phyloP scores from a whole-genome alignment of 2,797 vertebrate species.

The Oreochromis grahami region DNA sequence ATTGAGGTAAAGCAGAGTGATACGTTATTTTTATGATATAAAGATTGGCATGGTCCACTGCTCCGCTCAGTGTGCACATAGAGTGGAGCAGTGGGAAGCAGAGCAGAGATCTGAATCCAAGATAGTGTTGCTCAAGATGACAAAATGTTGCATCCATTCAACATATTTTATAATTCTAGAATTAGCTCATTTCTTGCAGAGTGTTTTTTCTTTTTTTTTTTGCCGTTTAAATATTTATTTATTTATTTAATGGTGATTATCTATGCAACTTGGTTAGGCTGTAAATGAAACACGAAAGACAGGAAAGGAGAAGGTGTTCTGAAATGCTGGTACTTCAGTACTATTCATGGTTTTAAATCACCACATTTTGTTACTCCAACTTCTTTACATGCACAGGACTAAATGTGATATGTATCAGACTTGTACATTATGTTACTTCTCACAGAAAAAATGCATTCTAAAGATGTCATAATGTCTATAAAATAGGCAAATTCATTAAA shows the following conservation, averaged over 20 bases:
- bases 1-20: neutral
- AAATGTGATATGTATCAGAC: neutral
- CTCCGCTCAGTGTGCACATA: neutral
- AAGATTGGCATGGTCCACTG: neutral
- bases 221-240: neutral
- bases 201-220: neutral
- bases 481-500: neutral
- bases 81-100: neutral
- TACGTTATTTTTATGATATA: neutral
- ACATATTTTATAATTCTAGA: rapidly evolving
- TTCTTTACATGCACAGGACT: neutral
- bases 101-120: neutral
- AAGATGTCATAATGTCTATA: neutral
- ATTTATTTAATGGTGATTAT: rapidly evolving
- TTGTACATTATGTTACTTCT: neutral
- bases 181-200: neutral
- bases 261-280: neutral
- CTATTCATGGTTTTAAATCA: neutral
- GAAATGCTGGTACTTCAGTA: neutral
- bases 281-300: neutral
- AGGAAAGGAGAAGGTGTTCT: neutral
- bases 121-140: rapidly evolving
- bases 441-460: neutral
- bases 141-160: neutral
- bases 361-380: rapidly evolving